Evolutionary conservation across 2,113 vertebrate species (phyloP).

Genomic region (Fulmarus glacialis): DNA sequence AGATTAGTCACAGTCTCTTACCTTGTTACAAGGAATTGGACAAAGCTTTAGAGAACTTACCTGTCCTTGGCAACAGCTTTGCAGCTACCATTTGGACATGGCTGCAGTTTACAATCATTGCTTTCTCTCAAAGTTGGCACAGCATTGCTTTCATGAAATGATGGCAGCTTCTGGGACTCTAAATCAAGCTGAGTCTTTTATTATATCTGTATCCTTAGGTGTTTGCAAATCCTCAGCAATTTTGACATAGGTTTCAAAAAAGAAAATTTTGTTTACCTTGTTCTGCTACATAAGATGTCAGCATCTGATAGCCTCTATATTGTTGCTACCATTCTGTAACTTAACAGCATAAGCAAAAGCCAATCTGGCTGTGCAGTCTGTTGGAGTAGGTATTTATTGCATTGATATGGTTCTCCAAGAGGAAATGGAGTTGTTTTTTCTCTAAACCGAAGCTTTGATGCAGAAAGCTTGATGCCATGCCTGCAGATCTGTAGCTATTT

Average conservation of each 20-base stretch:
- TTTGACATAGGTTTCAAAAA: not conserved
- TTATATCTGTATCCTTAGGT: not conserved
- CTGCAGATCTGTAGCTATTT: not conserved
- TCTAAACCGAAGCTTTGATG: not conserved
- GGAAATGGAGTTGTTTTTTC: not conserved
- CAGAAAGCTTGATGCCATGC: not conserved
- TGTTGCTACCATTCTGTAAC: not conserved
- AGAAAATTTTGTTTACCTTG: rapidly evolving
- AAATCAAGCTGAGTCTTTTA: not conserved
- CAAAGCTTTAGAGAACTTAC: not conserved
- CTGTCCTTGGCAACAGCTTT: not conserved
- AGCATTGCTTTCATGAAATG: not conserved
- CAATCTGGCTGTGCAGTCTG: not conserved
- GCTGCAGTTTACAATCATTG: not conserved
- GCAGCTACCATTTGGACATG: not conserved
- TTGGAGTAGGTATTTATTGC: not conserved
- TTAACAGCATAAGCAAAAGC: not conserved
- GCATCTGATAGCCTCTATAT: not conserved
- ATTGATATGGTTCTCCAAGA: not conserved
- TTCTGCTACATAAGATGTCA: not conserved
- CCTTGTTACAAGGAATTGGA: not conserved
- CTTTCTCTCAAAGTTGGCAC: not conserved
- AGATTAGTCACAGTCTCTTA: not conserved
- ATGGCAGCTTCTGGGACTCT: not conserved
- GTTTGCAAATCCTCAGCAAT: not conserved